phyloP scores from a whole-genome alignment of 2,113 vertebrate genomes.

The Oryzias celebensis region DNA sequence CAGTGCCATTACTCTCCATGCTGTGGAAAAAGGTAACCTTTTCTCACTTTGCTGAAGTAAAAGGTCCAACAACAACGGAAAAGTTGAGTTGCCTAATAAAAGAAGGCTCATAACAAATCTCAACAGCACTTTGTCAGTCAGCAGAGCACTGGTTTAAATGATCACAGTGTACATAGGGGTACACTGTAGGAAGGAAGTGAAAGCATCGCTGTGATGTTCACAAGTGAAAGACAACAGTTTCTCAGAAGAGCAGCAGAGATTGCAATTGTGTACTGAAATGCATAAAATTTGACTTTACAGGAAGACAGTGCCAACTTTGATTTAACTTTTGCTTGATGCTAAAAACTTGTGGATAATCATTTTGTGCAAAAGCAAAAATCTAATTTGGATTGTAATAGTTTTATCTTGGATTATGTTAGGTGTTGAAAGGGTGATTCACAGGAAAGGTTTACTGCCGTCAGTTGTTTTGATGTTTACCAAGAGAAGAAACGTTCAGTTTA shows the following conservation, averaged over 20 bases:
- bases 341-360: no score
- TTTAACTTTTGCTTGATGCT: no score
- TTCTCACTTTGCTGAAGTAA: constrained; percentile 20
- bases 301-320: neutral
- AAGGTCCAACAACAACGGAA: constrained; percentile 35
- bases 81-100: constrained; percentile 29
- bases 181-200: constrained; percentile 16
- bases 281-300: neutral
- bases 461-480: no score
- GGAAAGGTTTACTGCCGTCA: no score
- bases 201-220: constrained; percentile 31
- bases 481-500: no score
- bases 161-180: constrained; percentile 2
- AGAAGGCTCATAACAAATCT: constrained; percentile 14
- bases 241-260: constrained; percentile 38
- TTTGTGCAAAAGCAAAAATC: no score
- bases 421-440: no score
- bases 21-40: constrained; percentile 15
- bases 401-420: no score
- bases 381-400: no score
- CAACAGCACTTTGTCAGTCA: constrained; percentile 19
- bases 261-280: constrained; percentile 6
- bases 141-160: constrained; percentile 16
- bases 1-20: constrained; percentile 43
- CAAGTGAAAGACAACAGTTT: constrained; percentile 19